These are phyloP conservation scores for Hippocampus mohnikei DNA, from an alignment of 2,113 vertebrate genomes.

Conservation along the genomic window DNA sequence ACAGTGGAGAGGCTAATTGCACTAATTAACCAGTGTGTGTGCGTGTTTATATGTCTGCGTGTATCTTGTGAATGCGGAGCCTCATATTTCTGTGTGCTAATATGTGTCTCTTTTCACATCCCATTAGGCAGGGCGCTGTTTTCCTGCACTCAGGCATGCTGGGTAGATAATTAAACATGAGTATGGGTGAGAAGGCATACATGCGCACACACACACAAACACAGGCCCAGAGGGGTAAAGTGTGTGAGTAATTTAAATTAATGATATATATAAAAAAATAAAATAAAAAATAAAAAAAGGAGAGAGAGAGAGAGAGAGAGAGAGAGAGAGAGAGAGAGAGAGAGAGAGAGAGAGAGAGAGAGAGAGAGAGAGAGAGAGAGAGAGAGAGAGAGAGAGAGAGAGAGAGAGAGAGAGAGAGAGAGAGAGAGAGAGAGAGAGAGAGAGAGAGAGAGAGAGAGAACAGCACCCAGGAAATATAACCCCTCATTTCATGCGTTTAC, in stretches of 20 bases:
- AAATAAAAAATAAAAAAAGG: not conserved
- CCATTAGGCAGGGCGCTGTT: constrained; percentile 53
- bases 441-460: no score
- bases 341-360: no score
- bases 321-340: no score
- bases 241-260: constrained; percentile 24
- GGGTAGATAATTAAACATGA: constrained; percentile 64
- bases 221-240: constrained; percentile 31
- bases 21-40: constrained; percentile 72
- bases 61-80: constrained; percentile 29
- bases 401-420: no score
- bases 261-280: constrained; percentile 29
- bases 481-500: constrained; percentile 9
- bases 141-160: constrained; percentile 50
- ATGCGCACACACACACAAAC: constrained; percentile 21
- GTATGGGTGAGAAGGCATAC: constrained; percentile 42
- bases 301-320: no score
- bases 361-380: no score
- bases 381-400: no score
- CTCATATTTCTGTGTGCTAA: constrained; percentile 44
- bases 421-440: no score
- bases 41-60: constrained; percentile 33
- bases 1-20: constrained; percentile 77
- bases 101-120: constrained; percentile 63
- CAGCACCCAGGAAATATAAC: constrained; percentile 36